These are phyloP conservation scores for Agrotis ipsilon DNA, from an alignment of 2,888 invertebrate genomes.

Conservation along the genomic window DNA sequence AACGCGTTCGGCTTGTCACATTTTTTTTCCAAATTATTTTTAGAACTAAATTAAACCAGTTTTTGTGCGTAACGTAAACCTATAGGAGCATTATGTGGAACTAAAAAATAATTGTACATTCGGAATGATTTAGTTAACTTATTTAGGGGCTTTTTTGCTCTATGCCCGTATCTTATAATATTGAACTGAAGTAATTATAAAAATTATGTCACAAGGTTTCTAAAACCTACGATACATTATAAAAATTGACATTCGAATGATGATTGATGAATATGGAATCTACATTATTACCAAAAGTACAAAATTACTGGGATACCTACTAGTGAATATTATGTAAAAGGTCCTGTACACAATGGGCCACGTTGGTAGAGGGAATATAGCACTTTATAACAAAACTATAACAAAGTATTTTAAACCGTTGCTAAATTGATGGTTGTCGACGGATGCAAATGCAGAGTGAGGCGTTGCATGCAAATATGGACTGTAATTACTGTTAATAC, in stretches of 20 bases:
- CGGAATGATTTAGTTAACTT: constrained; percentile 57
- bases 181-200: background rate
- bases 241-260: constrained; percentile 42
- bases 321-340: constrained; percentile 19
- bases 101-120: constrained; percentile 56
- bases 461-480: too few relatives aligned
- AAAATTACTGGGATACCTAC: constrained; percentile 52
- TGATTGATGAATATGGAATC: constrained; percentile 27
- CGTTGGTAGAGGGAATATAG: too few relatives aligned
- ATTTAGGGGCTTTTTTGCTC: constrained; percentile 44
- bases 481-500: too few relatives aligned
- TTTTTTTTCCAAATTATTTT: background rate
- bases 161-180: too few relatives aligned
- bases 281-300: constrained; percentile 48
- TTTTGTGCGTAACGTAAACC: constrained; percentile 22
- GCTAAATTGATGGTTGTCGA: too few relatives aligned
- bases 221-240: constrained; percentile 30
- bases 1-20: background rate
- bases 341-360: constrained; percentile 30
- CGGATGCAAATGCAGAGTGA: too few relatives aligned
- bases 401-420: too few relatives aligned
- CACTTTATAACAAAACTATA: too few relatives aligned
- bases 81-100: constrained; percentile 39
- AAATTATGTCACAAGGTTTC: constrained; percentile 26
- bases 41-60: background rate